Conservation (phyloP, 2,888 invertebrate genomes). For the Theretra japonica region DNA sequence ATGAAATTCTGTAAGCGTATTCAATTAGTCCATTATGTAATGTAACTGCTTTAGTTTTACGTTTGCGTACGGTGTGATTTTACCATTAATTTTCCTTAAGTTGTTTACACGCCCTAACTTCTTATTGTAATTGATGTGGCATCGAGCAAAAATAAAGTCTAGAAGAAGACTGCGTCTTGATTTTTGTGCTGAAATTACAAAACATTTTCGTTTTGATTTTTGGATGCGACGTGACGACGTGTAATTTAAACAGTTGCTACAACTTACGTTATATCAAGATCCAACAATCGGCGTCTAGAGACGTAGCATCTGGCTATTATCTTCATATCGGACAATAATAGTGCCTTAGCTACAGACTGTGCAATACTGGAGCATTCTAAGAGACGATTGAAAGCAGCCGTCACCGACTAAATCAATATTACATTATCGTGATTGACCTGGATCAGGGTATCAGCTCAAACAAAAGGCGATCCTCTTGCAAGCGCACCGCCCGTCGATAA, state of each 20-base stretch:
- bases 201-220: background rate
- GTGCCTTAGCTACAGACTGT: conserved; percentile 1
- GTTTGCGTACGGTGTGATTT: conserved; percentile 10
- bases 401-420: conserved; percentile 33
- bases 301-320: background rate
- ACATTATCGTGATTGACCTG: conserved; percentile 41
- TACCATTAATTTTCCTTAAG: conserved; percentile 19
- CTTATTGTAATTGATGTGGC: conserved; percentile 24
- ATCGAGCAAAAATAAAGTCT: conserved; percentile 3
- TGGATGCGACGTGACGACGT: background rate
- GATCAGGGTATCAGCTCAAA: conserved; percentile 33
- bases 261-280: background rate
- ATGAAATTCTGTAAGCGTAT: background rate
- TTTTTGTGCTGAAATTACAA: background rate
- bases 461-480: conserved; percentile 46
- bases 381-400: conserved; percentile 26
- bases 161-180: background rate
- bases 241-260: background rate
- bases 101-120: conserved; percentile 19
- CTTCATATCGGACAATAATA: conserved; percentile 7
- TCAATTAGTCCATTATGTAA: conserved; percentile 9
- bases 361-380: conserved; percentile 6
- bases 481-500: conserved; percentile 38
- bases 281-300: background rate
- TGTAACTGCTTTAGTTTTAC: conserved; percentile 2